Evolutionary conservation across 2,888 invertebrate genomes (phyloP), one percentile per base, ranked within the genome.

Genomic region (Cataglyphis livida): DNA sequence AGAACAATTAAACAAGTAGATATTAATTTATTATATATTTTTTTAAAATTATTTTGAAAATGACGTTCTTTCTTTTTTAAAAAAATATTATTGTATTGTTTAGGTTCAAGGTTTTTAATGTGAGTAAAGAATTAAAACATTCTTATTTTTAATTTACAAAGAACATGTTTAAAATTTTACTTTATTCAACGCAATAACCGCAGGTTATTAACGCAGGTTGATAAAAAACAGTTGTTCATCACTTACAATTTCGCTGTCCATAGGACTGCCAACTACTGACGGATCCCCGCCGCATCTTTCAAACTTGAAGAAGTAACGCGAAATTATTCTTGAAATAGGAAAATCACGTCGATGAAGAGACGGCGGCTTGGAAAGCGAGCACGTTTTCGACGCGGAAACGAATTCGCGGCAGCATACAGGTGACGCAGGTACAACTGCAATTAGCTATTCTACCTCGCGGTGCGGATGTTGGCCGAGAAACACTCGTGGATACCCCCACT

Each of bases 181-280:
- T 70, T 32, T 18, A 25, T 48, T n/a, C 10, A 70, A 35, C 1
- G 4, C 6, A 7, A 38, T 3, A 57, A 28, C 0, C n/a, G 51
- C 2, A 7, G 4, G 32, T 32, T 32, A 51, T 1, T 21, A 48
- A 61, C 3, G n/a, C 25, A 1, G 10, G 0, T 0, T 28, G 32
- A 3, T 7, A n/a, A 28, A 54, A 66, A 44, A 25, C 65, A 71
- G 41, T 32, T 48, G 71, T 65, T 44, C 25, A 41, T 65, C 82
- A 92, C 94, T 93, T 84, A 94, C 94, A 93, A 86, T 90, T 92
- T 81, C 94, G 90, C 62, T 93, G 90, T 82, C 92, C 94, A 88
- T 93, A 92, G 75, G 92, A 91, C 85, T 91, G 92, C 91, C 92
- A 93, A 71, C 93, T 93, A 70, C 88, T 91, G 38, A 93, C 90